Conservation (phyloP, 2,888 invertebrate species). For the Allophyes oxyacanthae region DNA sequence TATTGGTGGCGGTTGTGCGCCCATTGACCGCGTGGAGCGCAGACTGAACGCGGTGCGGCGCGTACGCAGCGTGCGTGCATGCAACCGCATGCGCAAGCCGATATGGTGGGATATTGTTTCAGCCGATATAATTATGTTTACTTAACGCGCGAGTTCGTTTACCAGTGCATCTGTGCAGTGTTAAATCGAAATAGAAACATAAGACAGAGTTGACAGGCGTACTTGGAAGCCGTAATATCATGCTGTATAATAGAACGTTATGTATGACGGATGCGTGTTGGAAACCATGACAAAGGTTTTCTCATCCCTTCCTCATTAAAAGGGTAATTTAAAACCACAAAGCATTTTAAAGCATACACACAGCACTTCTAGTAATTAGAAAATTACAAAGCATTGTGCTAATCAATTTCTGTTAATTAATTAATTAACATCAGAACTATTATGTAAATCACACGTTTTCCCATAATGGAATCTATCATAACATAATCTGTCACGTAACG, state of each 20-base stretch:
- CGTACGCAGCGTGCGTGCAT: slow-evolving; percentile 67
- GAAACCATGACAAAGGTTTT: too few species aligned
- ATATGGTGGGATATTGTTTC: slow-evolving; percentile 73
- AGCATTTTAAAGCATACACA: neutral
- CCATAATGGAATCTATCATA: slow-evolving; percentile 9
- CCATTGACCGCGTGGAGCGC: slow-evolving; percentile 71
- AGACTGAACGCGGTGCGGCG: slow-evolving; percentile 66
- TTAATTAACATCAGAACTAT: slow-evolving; percentile 7
- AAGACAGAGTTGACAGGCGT: slow-evolving; percentile 52
- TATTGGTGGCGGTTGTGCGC: slow-evolving; percentile 66
- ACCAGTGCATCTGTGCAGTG: slow-evolving; percentile 66
- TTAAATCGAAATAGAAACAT: slow-evolving; percentile 62
- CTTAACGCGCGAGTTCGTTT: slow-evolving; percentile 62
- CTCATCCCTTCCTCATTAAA: too few species aligned
- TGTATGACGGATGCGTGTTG: slow-evolving; percentile 1
- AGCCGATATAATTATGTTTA: slow-evolving; percentile 60
- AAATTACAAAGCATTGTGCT: slow-evolving; percentile 3
- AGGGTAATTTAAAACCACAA: too few species aligned
- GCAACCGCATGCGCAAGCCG: slow-evolving; percentile 54
- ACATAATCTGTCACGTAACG: slow-evolving; percentile 31
- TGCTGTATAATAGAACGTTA: too few species aligned
- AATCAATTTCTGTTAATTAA: slow-evolving; percentile 10
- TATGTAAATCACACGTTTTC: slow-evolving; percentile 13
- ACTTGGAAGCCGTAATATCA: slow-evolving; percentile 32
- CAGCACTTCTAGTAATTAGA: too few species aligned